Conservation (phyloP, 2,113 vertebrate species). For the Choloepus hoffmanni region DNA sequence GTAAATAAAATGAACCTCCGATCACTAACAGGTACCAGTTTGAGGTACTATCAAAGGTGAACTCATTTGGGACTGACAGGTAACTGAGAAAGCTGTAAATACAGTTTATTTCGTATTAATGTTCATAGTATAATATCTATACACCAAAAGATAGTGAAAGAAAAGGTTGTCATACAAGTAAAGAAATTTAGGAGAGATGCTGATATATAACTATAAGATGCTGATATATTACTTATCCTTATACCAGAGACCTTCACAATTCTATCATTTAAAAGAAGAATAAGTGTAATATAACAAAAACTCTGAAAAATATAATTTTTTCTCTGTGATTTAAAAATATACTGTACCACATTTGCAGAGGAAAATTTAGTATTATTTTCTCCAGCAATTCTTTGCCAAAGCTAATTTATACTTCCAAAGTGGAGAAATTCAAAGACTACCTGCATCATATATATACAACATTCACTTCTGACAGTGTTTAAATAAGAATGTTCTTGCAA, state of each 20-base stretch:
- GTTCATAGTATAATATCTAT: background rate
- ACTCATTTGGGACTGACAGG: background rate
- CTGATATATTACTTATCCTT: background rate
- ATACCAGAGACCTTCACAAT: background rate
- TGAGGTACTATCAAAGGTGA: background rate
- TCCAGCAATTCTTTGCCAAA: background rate
- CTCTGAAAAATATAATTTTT: background rate
- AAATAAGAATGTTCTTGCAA: slow-evolving; percentile 69
- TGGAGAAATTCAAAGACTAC: background rate
- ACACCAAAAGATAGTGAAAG: background rate
- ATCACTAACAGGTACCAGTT: background rate
- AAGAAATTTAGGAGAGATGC: background rate
- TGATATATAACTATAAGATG: background rate
- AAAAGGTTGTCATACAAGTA: background rate
- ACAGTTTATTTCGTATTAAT: background rate
- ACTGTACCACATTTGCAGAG: background rate
- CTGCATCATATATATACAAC: background rate
- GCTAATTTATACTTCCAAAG: background rate
- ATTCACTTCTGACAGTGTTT: slow-evolving; percentile 46
- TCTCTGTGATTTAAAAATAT: background rate
- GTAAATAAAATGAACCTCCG: background rate
- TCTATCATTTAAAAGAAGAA: background rate
- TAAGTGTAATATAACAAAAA: background rate
- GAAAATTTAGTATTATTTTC: background rate
- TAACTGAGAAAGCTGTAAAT: background rate